Percentiles rank a stretch among this genome's conserved stretches.
Evolutionary conservation across 2,797 vertebrate species (phyloP).

Genomic region (Chelon labrosus): DNA sequence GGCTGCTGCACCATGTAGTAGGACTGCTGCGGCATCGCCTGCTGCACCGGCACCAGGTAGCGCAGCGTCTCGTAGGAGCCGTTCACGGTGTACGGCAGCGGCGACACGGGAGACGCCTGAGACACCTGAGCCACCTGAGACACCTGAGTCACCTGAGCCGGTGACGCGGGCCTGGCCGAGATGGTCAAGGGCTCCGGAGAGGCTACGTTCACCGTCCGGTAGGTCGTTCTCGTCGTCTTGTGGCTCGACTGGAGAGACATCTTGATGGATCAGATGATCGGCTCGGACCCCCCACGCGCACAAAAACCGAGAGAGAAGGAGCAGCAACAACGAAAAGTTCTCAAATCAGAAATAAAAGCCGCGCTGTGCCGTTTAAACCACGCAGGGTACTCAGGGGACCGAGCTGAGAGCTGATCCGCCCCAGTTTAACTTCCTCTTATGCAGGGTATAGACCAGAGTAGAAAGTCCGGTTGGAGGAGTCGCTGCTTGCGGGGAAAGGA

Average conservation of each 20-base stretch:
- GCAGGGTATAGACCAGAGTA: conserved; percentile 1
- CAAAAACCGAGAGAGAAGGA: neutral
- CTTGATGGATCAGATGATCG: neutral
- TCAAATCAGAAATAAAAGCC: too few relatives aligned
- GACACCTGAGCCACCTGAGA: conserved; percentile 18
- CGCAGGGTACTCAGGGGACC: neutral
- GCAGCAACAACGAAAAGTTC: neutral
- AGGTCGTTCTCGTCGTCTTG: conserved; percentile 50
- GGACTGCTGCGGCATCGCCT: conserved; percentile 49
- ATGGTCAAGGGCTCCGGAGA: conserved; percentile 59
- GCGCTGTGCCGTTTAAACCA: neutral
- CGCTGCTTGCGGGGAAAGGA: neutral
- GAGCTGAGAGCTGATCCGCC: neutral
- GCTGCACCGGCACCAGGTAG: conserved; percentile 80
- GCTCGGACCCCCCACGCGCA: neutral
- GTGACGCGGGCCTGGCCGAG: conserved; percentile 11
- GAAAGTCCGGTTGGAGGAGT: conserved; percentile 54
- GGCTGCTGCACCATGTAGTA: conserved; percentile 50
- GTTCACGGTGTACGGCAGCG: conserved; percentile 55
- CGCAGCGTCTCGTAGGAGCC: conserved; percentile 72
- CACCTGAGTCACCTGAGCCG: neutral
- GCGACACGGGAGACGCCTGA: conserved; percentile 25
- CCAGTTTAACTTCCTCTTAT: conserved; percentile 37
- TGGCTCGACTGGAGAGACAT: conserved; percentile 59
- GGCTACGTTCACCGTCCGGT: conserved; percentile 60